phyloP scores from a whole-genome alignment of 2,888 invertebrate genomes.

The Zelleria hepariella region DNA sequence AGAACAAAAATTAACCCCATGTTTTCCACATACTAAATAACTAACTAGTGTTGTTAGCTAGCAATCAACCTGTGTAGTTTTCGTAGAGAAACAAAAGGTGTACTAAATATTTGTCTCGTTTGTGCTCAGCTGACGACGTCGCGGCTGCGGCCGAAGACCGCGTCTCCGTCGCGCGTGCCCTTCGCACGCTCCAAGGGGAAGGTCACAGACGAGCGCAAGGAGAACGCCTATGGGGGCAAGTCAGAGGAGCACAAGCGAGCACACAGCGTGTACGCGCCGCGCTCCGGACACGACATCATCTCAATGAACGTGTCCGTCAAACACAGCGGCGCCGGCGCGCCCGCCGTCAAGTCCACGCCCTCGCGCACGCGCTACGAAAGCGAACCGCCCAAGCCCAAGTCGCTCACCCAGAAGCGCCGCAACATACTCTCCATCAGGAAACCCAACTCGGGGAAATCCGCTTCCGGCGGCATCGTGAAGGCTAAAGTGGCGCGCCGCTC shows the following conservation, averaged over 20 bases:
- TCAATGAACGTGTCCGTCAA: conserved; percentile 38
- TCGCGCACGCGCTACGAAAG: conserved; percentile 41
- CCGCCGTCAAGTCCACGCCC: conserved; percentile 36
- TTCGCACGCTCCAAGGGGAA: conserved; percentile 54
- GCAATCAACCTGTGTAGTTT: not conserved
- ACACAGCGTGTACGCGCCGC: conserved; percentile 29
- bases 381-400: conserved; percentile 55
- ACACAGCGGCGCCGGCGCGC: no score
- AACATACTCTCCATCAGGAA: conserved; percentile 56
- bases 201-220: conserved; percentile 57
- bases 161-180: conserved; percentile 46
- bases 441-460: conserved; percentile 52
- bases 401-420: conserved; percentile 45
- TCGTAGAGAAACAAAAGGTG: not conserved
- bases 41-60: not conserved
- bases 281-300: conserved; percentile 44
- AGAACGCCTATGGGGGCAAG: conserved; percentile 59
- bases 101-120: not conserved
- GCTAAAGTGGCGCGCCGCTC: conserved; percentile 41
- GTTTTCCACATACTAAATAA: not conserved
- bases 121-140: conserved; percentile 53
- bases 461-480: conserved; percentile 34
- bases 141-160: conserved; percentile 50
- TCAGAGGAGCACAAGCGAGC: conserved; percentile 37
- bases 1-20: not conserved